A percentile compares a stretch with the other conserved stretches of the same genome.
phyloP scores from a whole-genome alignment of 2,888 invertebrate genomes.

The Hydrotaea cyrtoneurina region DNA sequence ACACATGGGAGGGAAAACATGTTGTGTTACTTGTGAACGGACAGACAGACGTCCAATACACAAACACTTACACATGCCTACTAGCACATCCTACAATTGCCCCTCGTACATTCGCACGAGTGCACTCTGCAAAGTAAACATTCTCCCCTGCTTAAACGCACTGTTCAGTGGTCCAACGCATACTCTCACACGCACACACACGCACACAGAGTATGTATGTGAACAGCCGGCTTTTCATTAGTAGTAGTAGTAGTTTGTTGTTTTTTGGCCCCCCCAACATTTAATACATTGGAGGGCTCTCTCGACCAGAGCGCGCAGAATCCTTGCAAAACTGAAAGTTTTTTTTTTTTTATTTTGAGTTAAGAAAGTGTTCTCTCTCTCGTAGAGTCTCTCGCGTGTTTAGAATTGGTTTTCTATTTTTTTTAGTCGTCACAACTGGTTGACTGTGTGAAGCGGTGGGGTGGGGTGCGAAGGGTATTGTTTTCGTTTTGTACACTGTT shows the following conservation, averaged over 20 bases:
- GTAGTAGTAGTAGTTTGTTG: slow-evolving; percentile 16
- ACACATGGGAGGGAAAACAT: background rate
- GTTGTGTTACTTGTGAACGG: background rate
- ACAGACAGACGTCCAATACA: background rate
- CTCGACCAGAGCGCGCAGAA: slow-evolving; percentile 68
- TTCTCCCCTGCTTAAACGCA: background rate
- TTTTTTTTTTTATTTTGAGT: slow-evolving; percentile 38
- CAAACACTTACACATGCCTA: too few species aligned
- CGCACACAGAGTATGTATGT: slow-evolving; percentile 38
- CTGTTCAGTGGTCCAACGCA: background rate
- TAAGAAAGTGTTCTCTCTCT: slow-evolving; percentile 14
- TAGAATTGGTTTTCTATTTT: slow-evolving; percentile 45
- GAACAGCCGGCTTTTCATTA: slow-evolving; percentile 59
- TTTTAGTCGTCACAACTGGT: too few species aligned
- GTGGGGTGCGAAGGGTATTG: background rate
- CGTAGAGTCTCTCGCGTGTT: slow-evolving; percentile 6
- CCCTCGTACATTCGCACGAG: slow-evolving; percentile 57
- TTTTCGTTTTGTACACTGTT: slow-evolving; percentile 51
- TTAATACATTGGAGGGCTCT: background rate
- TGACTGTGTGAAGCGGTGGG: background rate
- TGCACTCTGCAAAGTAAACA: slow-evolving; percentile 49
- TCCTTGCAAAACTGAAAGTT: slow-evolving; percentile 66
- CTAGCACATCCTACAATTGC: slow-evolving; percentile 31
- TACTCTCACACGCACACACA: background rate
- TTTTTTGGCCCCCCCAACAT: slow-evolving; percentile 34